Base-by-base conservation (phyloP, 2,888 invertebrate genomes). In the Ctenicera cuprea region DNA sequence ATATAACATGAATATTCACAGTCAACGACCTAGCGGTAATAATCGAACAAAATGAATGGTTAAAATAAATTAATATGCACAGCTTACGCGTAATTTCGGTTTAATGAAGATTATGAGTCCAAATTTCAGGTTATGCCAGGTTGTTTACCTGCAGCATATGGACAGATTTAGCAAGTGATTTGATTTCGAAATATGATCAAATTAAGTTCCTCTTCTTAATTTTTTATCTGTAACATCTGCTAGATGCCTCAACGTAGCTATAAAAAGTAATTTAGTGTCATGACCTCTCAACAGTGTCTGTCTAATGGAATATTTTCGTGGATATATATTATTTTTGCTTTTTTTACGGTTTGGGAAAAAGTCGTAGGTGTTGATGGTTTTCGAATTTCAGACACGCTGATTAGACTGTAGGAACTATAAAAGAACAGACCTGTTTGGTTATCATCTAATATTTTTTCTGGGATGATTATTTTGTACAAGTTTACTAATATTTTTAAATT, bases 151-250 rank as follows among this genome's bases (percentile, higher is more conserved):
- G 59, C 37, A 61, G 33, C 68, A 68, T 68, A 68, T 68, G 68
- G 68, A 61, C 45, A 61, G 48, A 61, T 68, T 68, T 59, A 59
- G 50, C 61, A 43, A 67, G 54, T 68, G 61, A 50, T 68, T 61
- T 59, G 68, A 61, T 68, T 59, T 68, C 59, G 48, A 68, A 68
- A 68, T 68, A 50, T 48, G 50, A 50, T 57, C 68, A 61, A 68
- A 68, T 68, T 68, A 68, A 68, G 68, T 41, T 37, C 52, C 66
- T 54, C 52, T 61, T 68, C 68, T 61, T 61, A 37, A 30, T 68
- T 68, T 68, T 67, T 67, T 48, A 61, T 61, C 59, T 68, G 57
- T 68, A 68, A 68, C 68, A 68, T 38, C 68, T 68, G 68, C 50
- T 33, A 68, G 61, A 61, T 57, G 59, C 18, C 57, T 50, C 59